phyloP scores from a whole-genome alignment of 2,113 vertebrate species.

The Protobothrops mucrosquamatus region DNA sequence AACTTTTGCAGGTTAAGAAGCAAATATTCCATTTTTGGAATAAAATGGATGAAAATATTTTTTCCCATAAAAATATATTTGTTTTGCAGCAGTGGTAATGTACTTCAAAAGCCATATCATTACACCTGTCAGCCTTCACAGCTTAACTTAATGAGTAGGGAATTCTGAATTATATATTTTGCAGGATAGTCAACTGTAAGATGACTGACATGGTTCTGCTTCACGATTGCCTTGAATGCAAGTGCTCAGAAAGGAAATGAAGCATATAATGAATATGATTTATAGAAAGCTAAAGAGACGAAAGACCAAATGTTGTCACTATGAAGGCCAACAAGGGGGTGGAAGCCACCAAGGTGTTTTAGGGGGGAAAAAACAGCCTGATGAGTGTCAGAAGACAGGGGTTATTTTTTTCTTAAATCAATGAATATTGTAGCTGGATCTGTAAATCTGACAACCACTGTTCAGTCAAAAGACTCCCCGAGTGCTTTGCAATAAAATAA shows the following conservation, averaged over 20 bases:
- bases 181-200: constrained; percentile 41
- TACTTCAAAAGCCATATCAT: constrained; percentile 19
- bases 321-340: not conserved
- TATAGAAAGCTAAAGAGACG: constrained; percentile 53
- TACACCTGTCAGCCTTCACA: not conserved
- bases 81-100: constrained; percentile 17
- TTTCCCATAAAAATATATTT: constrained; percentile 29
- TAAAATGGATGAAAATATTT: not conserved
- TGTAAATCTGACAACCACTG: not conserved
- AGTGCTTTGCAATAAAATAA: not conserved
- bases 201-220: constrained; percentile 32
- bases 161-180: constrained; percentile 31
- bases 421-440: not conserved
- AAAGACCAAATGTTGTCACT: constrained; percentile 8
- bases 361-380: not conserved
- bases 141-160: constrained; percentile 30
- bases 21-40: not conserved
- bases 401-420: not conserved
- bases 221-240: constrained; percentile 29
- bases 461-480: not conserved
- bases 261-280: constrained; percentile 63
- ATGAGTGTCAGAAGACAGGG: not conserved
- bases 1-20: not conserved
- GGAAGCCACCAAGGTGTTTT: not conserved
- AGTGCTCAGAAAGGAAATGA: constrained; percentile 50